These are phyloP conservation scores for Protophormia terraenovae DNA, from an alignment of 2,888 invertebrate species.

Conservation along the genomic window DNA sequence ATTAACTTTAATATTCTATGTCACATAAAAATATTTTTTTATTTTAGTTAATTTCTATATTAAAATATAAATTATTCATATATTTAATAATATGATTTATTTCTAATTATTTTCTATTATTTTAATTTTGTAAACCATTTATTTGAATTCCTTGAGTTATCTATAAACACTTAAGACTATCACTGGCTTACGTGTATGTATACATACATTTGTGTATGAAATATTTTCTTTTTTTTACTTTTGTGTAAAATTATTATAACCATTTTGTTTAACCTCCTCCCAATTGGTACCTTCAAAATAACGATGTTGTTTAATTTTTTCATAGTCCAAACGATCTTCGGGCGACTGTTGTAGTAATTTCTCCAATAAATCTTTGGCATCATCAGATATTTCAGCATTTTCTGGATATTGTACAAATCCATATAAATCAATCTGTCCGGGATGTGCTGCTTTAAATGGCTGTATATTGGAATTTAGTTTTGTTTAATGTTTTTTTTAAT, in stretches of 20 bases:
- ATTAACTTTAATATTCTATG: too few species aligned
- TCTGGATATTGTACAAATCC: conserved; percentile 80
- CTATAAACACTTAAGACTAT: background rate
- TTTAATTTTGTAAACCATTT: conserved; percentile 2
- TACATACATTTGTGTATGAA: background rate
- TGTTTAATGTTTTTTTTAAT: background rate
- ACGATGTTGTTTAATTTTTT: conserved; percentile 76
- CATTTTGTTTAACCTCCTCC: conserved; percentile 73
- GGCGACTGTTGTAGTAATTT: conserved; percentile 76
- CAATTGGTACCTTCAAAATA: conserved; percentile 79
- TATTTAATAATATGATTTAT: background rate
- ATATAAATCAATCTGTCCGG: conserved; percentile 78
- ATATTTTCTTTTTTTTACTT: background rate
- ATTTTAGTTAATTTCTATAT: background rate
- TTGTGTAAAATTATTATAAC: conserved; percentile 63
- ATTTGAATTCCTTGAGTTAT: background rate
- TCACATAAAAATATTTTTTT: too few species aligned
- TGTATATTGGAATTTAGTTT: conserved; percentile 62
- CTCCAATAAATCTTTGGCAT: conserved; percentile 77
- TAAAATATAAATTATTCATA: background rate
- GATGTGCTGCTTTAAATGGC: conserved; percentile 79
- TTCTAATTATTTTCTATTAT: background rate
- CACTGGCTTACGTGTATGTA: background rate
- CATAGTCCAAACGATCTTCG: conserved; percentile 76
- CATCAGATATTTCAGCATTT: conserved; percentile 74